Evolutionary conservation across 2,113 vertebrate species (phyloP), one percentile per base, ranked within the genome.

Genomic region (Regulus satrapa): DNA sequence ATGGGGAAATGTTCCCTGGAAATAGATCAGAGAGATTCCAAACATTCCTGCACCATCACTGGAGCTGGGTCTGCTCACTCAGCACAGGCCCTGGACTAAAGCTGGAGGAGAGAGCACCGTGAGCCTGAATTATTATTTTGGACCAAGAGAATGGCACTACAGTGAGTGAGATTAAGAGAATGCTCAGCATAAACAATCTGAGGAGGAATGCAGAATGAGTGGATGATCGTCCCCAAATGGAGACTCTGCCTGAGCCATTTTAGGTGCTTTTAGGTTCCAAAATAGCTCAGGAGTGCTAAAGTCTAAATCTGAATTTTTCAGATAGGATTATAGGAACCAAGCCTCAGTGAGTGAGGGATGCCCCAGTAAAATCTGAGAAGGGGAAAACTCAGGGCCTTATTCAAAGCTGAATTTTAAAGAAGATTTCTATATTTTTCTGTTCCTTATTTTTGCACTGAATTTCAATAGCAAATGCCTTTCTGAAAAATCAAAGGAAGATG

Each of bases 21-120:
- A 93, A 67, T 6, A 76, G 41, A 95, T 89, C 88, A 89, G 28
- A 93, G 90, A 78, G 75, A 96, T 94, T 97, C 92, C 94, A 85
- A 29, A 32, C 54, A 85, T 96, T 96, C 61, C 75, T 67, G 23
- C 25, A 17, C 17, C 88, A 24, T 17, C 86, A 24, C 56, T 17
- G 21, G 0, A 12, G 71, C 64, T 72, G 81, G 31, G 6, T 82
- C 34, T 87, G 81, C 82, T 93, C 73, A 32, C 45, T 73, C 68
- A 82, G 79, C 64, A 71, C 11, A 2, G 18, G 64, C 56, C 14
- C 36, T 59, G 49, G 55, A 58, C 40, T 48, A 8, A 72, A 66
- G 74, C 38, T 32, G 85, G 81, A 49, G 41, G 12, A 63, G 48
- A 78, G 67, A 91, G 38, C 68, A 45, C 29, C 46, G 43, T 0